A percentile compares a stretch with the other conserved stretches of the same genome.
These are phyloP conservation scores for Colaptes auratus DNA, from an alignment of 2,113 vertebrate genomes.

Conservation along the genomic window DNA sequence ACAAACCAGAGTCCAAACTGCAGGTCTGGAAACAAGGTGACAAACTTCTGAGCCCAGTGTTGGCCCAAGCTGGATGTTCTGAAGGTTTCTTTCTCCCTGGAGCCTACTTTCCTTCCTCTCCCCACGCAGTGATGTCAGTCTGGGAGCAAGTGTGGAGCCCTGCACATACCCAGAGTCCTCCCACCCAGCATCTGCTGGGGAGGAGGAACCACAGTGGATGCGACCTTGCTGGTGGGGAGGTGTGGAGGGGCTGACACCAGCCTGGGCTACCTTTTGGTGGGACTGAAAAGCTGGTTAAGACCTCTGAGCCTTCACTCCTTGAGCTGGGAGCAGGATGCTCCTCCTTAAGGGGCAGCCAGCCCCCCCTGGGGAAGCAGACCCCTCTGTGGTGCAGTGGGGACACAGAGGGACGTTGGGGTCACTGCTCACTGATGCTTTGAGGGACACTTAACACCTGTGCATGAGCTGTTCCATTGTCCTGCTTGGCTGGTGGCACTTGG, in stretches of 20 bases:
- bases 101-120: not conserved
- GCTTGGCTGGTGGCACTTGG: not conserved
- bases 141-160: not conserved
- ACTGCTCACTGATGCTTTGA: not conserved
- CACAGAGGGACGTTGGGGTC: not conserved
- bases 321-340: not conserved
- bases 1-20: not conserved
- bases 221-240: not conserved
- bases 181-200: not conserved
- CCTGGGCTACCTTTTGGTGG: not conserved
- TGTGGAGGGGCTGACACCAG: not conserved
- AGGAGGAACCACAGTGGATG: not conserved
- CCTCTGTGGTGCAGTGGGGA: rapidly evolving
- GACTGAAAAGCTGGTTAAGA: not conserved
- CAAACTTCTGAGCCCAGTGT: not conserved
- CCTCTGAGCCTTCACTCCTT: not conserved
- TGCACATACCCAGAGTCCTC: not conserved
- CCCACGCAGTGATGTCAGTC: rapidly evolving
- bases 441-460: not conserved
- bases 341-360: rapidly evolving
- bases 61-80: rapidly evolving
- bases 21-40: rapidly evolving
- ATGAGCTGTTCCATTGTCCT: not conserved
- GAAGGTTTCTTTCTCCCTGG: no score
- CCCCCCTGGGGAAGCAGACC: no score